A percentile compares a stretch with the other conserved stretches of the same genome.
These are phyloP conservation scores for Fragum fragum DNA, from an alignment of 2,888 invertebrate species.

Conservation along the genomic window DNA sequence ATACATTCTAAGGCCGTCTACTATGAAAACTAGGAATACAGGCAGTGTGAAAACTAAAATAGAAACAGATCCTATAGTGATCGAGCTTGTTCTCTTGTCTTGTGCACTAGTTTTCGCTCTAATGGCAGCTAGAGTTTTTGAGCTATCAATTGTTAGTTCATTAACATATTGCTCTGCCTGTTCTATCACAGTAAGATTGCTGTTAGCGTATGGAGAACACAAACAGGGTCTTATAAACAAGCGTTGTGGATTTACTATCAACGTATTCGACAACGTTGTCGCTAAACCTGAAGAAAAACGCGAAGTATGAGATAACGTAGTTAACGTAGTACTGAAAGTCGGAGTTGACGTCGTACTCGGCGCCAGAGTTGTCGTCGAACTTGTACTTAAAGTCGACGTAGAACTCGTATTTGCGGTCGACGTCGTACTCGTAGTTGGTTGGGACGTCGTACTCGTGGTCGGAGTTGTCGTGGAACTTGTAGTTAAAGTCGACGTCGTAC, in stretches of 20 bases:
- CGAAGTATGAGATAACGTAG: too few relatives aligned
- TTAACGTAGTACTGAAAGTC: neutral
- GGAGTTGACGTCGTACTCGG: conserved; percentile 1
- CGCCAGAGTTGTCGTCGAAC: neutral
- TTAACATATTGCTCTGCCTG: neutral
- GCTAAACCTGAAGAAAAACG: too few relatives aligned
- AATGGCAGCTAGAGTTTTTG: neutral
- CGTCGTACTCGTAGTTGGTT: conserved; percentile 22
- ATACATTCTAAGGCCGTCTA: neutral
- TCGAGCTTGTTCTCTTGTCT: conserved; percentile 11
- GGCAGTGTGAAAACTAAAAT: neutral
- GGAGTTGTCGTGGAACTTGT: conserved; percentile 23
- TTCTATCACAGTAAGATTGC: neutral
- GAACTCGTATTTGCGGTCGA: conserved; percentile 30
- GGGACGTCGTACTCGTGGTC: conserved; percentile 23
- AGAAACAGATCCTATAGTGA: neutral
- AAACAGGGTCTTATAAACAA: neutral
- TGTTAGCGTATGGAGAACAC: neutral
- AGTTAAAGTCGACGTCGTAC: conserved; percentile 33
- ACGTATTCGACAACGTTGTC: too few relatives aligned
- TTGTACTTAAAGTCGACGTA: conserved; percentile 2
- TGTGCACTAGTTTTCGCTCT: conserved; percentile 4
- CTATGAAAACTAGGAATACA: neutral
- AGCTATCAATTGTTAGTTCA: conserved; percentile 6
- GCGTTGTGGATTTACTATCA: neutral